A percentile compares a stretch with the other conserved stretches of the same genome.
These are phyloP conservation scores for Acleris emargana DNA, from an alignment of 2,888 invertebrate species.

Conservation along the genomic window DNA sequence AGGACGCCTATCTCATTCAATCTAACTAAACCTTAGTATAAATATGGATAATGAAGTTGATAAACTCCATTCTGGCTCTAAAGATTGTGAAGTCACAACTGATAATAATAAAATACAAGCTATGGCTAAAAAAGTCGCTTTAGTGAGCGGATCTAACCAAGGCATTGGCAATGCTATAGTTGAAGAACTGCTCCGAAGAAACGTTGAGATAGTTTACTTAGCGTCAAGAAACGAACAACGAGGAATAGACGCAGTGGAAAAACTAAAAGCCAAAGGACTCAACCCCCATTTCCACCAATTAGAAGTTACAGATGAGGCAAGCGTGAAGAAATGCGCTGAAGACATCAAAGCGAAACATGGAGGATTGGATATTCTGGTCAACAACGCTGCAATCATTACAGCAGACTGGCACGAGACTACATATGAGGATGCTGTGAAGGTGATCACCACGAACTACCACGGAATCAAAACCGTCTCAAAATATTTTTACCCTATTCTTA, in stretches of 20 bases:
- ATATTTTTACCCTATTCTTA: slow-evolving; percentile 44
- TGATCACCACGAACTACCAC: slow-evolving; percentile 35
- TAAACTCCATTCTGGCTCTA: no score
- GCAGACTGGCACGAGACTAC: slow-evolving; percentile 23
- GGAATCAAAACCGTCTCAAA: slow-evolving; percentile 28
- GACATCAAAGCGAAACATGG: slow-evolving; percentile 35
- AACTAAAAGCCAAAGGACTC: slow-evolving; percentile 36
- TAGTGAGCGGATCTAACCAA: slow-evolving; percentile 38
- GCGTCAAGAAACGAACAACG: slow-evolving; percentile 30
- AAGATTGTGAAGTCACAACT: no score
- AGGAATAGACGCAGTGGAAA: slow-evolving; percentile 32
- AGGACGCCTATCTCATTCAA: no score
- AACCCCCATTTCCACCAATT: slow-evolving; percentile 34
- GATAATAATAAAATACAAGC: not conserved
- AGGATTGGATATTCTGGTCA: slow-evolving; percentile 37
- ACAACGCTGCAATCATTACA: slow-evolving; percentile 35
- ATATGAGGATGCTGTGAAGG: slow-evolving; percentile 35
- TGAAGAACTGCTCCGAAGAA: slow-evolving; percentile 33
- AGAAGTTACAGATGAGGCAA: slow-evolving; percentile 34
- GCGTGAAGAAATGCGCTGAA: slow-evolving; percentile 32
- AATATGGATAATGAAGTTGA: no score
- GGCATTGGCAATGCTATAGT: slow-evolving; percentile 38
- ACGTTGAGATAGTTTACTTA: slow-evolving; percentile 34
- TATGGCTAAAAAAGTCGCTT: slow-evolving; percentile 34
- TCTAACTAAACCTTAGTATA: no score